These are phyloP conservation scores for Gallinago undulata DNA, from an alignment of 2,113 vertebrate species.

Conservation along the genomic window DNA sequence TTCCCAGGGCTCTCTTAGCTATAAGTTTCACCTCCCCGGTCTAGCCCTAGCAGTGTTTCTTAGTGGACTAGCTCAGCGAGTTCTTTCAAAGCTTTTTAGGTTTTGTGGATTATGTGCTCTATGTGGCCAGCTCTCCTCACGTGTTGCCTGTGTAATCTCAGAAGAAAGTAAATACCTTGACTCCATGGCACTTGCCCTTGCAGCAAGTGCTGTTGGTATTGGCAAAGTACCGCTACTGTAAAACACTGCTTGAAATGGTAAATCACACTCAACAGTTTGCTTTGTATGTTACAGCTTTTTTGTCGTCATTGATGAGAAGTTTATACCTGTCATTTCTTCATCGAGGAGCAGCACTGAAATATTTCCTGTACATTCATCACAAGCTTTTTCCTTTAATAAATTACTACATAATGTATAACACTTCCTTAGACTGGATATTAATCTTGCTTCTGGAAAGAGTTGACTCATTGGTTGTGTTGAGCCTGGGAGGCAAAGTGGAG, in stretches of 20 bases:
- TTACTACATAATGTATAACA: neutral
- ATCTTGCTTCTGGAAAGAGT: neutral
- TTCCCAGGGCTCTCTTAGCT: neutral
- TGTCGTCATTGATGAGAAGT: neutral
- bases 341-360: neutral
- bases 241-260: neutral
- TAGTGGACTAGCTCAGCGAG: neutral
- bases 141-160: neutral
- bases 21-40: neutral
- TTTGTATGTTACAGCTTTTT: neutral
- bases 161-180: neutral
- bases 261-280: neutral
- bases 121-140: neutral
- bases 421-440: neutral
- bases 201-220: neutral
- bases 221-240: neutral
- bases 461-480: neutral
- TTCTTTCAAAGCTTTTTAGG: neutral
- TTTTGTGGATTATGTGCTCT: neutral
- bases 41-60: neutral
- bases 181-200: neutral
- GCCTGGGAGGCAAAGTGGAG: neutral
- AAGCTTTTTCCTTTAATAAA: neutral
- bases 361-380: neutral
- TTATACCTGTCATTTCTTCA: neutral